Evolutionary conservation across 2,888 invertebrate genomes (phyloP).

Genomic region (Catocala fraxini): DNA sequence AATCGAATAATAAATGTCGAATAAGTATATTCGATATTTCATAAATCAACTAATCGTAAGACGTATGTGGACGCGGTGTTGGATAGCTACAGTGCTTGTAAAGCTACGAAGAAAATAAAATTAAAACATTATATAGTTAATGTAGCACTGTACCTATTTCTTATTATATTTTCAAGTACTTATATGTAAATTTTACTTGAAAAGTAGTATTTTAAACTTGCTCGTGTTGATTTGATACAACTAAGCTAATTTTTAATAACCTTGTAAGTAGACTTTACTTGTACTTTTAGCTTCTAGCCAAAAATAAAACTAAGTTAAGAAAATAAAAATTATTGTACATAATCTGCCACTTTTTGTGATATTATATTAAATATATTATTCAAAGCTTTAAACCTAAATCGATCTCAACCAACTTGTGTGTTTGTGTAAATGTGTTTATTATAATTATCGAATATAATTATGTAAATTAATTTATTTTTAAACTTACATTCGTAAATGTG

Average conservation of each 20-base stretch:
- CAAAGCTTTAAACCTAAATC: slow-evolving; percentile 48
- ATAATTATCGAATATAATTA: no score
- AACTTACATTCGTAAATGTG: slow-evolving; percentile 5
- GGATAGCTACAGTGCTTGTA: no score
- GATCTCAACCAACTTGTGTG: slow-evolving; percentile 32
- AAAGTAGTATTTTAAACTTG: neutral
- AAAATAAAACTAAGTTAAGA: slow-evolving; percentile 29
- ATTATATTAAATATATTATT: slow-evolving; percentile 50
- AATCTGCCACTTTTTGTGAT: slow-evolving; percentile 54
- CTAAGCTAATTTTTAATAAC: slow-evolving; percentile 19
- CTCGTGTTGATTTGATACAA: neutral
- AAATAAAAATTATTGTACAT: slow-evolving; percentile 41
- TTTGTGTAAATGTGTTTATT: slow-evolving; percentile 31
- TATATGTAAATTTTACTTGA: no score
- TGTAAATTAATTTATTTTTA: no score
- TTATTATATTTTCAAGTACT: no score
- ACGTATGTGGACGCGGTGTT: no score
- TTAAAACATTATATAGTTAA: no score
- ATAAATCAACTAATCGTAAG: no score
- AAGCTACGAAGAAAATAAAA: no score
- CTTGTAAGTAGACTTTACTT: slow-evolving; percentile 14
- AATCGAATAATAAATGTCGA: no score
- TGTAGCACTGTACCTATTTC: no score
- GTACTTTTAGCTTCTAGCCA: slow-evolving; percentile 38
- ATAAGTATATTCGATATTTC: no score